Base-by-base conservation (phyloP, 2,113 vertebrate genomes). In the Anarhynchus alexandrinus region DNA sequence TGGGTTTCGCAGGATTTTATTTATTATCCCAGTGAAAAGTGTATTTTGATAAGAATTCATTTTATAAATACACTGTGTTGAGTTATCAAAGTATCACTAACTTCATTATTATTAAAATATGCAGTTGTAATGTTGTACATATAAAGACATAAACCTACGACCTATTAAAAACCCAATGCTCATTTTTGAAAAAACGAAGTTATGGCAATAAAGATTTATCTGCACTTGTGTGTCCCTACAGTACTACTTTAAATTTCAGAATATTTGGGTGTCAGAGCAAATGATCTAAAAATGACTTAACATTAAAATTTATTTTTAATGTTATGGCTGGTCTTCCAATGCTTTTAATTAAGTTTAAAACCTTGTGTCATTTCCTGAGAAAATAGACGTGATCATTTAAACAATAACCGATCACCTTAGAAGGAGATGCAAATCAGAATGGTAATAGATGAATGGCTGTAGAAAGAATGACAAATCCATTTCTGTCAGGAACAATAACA, bases 11-110 rank as follows among this genome's bases (percentile, higher is more conserved):
- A 97, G 93, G 95, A 98, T 97, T 97, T 97, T 98, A 98, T 98
- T 98, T 98, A 98, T 98, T 98, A 97, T 98, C 97, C 97, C 96
- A 97, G 97, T 98, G 97, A 97, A 97, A 97, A 98, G 97, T 98
- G 98, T 98, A 98, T 98, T 98, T 98, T 98, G 97, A 98, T 98
- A 97, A 97, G 78, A 96, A 97, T 98, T 98, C 97, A 97, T 98
- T 98, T 98, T 98, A 98, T 98, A 98, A 98, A 98, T 98, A 98
- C 97, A 98, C 96, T 97, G 93, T 98, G 94, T 87, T 92, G 97
- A 96, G 96, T 98, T 98, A 97, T 95, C 83, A 95, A 97, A 98
- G 94, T 95, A 97, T 93, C 96, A 97, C 70, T 93, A 83, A 96
- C 94, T 96, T 98, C 94, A 93, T 98, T 91, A 95, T 97, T 97